A percentile compares a stretch with the other conserved stretches of the same genome.
phyloP scores from a whole-genome alignment of 2,888 invertebrate genomes.

The Tachina grossa region DNA sequence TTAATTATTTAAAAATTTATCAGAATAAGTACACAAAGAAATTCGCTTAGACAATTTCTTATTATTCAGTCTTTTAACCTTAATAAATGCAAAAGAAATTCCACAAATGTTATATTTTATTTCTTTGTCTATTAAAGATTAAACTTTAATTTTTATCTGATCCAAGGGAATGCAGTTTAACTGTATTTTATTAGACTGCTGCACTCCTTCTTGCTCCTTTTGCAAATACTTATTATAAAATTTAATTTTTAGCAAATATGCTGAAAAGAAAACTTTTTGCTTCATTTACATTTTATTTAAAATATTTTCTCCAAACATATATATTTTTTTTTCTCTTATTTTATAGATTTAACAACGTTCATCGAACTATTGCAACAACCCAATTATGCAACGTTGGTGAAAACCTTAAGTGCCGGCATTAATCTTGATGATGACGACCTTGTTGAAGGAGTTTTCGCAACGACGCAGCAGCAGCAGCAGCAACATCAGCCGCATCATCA shows the following conservation, averaged over 20 bases:
- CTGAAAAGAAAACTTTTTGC: constrained; percentile 6
- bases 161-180: too few species aligned
- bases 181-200: too few species aligned
- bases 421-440: constrained; percentile 76
- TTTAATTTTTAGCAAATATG: constrained; percentile 11
- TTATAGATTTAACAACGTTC: constrained; percentile 82
- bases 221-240: neutral
- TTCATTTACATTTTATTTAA: constrained; percentile 37
- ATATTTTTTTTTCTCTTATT: constrained; percentile 46
- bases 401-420: constrained; percentile 80
- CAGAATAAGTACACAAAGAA: too few species aligned
- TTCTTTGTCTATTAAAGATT: too few species aligned
- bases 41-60: too few species aligned
- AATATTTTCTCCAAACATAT: neutral
- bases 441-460: constrained; percentile 72
- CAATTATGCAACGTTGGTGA: constrained; percentile 81
- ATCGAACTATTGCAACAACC: constrained; percentile 81
- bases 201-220: neutral
- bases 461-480: constrained; percentile 49
- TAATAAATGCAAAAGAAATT: too few species aligned
- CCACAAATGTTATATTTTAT: too few species aligned
- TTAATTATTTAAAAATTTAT: too few species aligned
- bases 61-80: too few species aligned
- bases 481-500: constrained; percentile 52
- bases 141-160: too few species aligned